These are phyloP conservation scores for Phrynocephalus vlangalii DNA, from an alignment of 2,797 vertebrate species.

Conservation along the genomic window DNA sequence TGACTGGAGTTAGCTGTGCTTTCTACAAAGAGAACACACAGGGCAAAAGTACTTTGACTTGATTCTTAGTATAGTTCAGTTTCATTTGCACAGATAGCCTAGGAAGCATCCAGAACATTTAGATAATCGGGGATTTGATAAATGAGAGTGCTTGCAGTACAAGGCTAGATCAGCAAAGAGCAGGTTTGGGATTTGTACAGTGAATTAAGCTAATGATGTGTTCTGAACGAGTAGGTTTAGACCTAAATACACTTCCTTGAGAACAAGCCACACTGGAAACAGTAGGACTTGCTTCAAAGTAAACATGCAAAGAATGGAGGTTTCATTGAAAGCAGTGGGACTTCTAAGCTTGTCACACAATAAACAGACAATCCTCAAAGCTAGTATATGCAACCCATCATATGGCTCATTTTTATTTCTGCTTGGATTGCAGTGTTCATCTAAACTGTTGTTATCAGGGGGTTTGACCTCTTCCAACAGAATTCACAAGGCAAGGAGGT, in stretches of 20 bases:
- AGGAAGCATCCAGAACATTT: neutral
- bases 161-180: constrained; percentile 18
- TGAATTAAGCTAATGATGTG: constrained; percentile 20
- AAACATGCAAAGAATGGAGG: neutral
- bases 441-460: neutral
- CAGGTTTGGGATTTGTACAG: neutral
- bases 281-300: neutral
- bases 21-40: neutral
- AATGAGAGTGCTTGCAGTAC: constrained; percentile 15
- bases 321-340: neutral
- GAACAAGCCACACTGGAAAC: neutral
- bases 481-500: neutral
- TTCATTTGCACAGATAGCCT: neutral
- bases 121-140: constrained; percentile 11
- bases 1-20: no score
- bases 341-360: no score
- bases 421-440: neutral
- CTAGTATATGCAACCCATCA: neutral
- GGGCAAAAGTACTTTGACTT: neutral
- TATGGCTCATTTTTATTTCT: neutral
- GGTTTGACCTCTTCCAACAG: neutral
- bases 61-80: neutral
- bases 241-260: neutral
- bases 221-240: neutral
- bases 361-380: no score